Base-by-base conservation (phyloP, 2,888 invertebrate genomes). In the Scaptomyza tumidula region DNA sequence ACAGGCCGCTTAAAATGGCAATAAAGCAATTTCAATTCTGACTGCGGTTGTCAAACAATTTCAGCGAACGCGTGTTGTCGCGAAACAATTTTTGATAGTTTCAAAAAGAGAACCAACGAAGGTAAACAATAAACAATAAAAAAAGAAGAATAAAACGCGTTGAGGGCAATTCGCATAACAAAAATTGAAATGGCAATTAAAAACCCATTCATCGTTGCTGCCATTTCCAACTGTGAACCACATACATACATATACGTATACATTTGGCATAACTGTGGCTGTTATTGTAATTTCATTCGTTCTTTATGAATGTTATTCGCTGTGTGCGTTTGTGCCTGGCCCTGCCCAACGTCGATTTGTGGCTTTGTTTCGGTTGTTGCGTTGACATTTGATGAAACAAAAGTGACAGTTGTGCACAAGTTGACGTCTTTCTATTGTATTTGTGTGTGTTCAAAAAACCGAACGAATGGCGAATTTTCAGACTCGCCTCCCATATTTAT, bases 321-420 rank as follows among this genome's bases (percentile, higher is more conserved):
- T 50, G 55, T 41, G 33, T 58, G 49, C 39, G 19, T 45, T 43
- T 45, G 57, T 43, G 52, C n/a, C 37, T 37, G 81, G 41, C 69
- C 49, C 61, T n/a, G n/a, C n/a, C 1, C 19, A 57, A 72, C 67
- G 86, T 75, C 81, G 75, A 85, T 86, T 81, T 81, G 84, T 73
- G 86, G 84, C 80, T 87, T 86, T 88, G 86, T 86, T 86, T 88
- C 86, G 86, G 88, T 86, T 86, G 78, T 76, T 86, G 78, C 88
- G 86, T 75, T 86, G 86, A 84, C 88, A 86, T 88, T 86, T 87
- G 86, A 88, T 77, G 86, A 88, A 88, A 86, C 80, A 86, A 88
- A 88, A 86, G 88, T 88, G 86, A 88, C 86, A 86, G 81, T 86
- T 86, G 86, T 70, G 78, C 80, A 75, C 76, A 86, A 86, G 78